phyloP scores from a whole-genome alignment of 2,888 invertebrate genomes.

The Mimas tiliae region DNA sequence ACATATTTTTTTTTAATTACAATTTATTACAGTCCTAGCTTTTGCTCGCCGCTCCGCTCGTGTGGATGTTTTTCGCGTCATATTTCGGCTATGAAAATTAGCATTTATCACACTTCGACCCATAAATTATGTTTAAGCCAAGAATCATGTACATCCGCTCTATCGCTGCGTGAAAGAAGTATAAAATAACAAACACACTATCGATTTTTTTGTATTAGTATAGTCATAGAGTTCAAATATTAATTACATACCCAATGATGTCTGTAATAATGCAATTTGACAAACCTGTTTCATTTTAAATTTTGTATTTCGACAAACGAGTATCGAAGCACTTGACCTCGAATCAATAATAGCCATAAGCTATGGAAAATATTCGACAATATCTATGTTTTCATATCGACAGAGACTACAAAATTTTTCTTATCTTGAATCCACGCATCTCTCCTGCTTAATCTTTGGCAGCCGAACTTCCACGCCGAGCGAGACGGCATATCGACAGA shows the following conservation, averaged over 20 bases:
- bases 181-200: neutral
- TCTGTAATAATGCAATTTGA: conserved; percentile 11
- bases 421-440: conserved; percentile 18
- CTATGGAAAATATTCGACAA: conserved; percentile 17
- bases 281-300: conserved; percentile 8
- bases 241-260: conserved; percentile 6
- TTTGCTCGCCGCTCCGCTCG: too few relatives aligned
- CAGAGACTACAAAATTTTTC: conserved; percentile 16
- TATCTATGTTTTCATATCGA: conserved; percentile 12
- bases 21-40: too few relatives aligned
- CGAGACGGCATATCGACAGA: conserved; percentile 34
- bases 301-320: conserved; percentile 7
- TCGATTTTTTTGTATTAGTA: neutral
- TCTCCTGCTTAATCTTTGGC: conserved; percentile 55
- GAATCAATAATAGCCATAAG: conserved; percentile 2
- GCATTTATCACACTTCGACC: too few relatives aligned
- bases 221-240: neutral
- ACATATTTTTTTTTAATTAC: too few relatives aligned
- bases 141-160: too few relatives aligned
- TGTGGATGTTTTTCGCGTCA: too few relatives aligned
- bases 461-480: conserved; percentile 43
- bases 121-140: too few relatives aligned
- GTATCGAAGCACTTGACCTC: neutral
- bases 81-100: too few relatives aligned
- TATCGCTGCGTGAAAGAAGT: too few relatives aligned